Percentiles rank a stretch among this genome's conserved stretches.
These are phyloP conservation scores for Aspidapion aeneum DNA, from an alignment of 2,888 invertebrate genomes.

Conservation along the genomic window DNA sequence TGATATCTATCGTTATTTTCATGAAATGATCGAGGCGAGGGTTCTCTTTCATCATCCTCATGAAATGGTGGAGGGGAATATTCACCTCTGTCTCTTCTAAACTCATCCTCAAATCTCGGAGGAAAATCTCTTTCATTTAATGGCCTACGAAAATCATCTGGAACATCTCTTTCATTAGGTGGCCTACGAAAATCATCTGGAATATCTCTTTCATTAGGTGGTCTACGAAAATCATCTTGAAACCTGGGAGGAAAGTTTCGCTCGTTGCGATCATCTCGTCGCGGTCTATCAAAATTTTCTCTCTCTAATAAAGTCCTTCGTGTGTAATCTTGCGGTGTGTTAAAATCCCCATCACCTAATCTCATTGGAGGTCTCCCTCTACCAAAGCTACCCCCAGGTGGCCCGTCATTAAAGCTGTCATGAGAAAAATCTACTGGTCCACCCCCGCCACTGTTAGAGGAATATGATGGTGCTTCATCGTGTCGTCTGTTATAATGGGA, in stretches of 20 bases:
- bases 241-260: not conserved
- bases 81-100: not conserved
- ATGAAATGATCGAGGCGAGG: not conserved
- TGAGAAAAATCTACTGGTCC: slow-evolving; percentile 17
- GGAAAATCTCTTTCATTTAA: too few relatives aligned
- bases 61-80: not conserved
- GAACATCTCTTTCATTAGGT: too few relatives aligned
- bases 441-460: not conserved
- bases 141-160: too few relatives aligned
- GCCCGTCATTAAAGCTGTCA: slow-evolving; percentile 11
- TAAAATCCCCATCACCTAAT: slow-evolving; percentile 25
- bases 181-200: too few relatives aligned
- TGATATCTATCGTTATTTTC: not conserved
- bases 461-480: not conserved
- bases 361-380: not conserved
- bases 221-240: not conserved
- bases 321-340: slow-evolving; percentile 39
- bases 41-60: not conserved
- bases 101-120: not conserved
- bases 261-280: not conserved
- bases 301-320: slow-evolving; percentile 35
- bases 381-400: slow-evolving; percentile 6
- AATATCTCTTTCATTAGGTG: not conserved
- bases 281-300: slow-evolving; percentile 4
- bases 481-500: not conserved